Conservation (phyloP, 2,888 invertebrate genomes). For the Cephus sareptanus region DNA sequence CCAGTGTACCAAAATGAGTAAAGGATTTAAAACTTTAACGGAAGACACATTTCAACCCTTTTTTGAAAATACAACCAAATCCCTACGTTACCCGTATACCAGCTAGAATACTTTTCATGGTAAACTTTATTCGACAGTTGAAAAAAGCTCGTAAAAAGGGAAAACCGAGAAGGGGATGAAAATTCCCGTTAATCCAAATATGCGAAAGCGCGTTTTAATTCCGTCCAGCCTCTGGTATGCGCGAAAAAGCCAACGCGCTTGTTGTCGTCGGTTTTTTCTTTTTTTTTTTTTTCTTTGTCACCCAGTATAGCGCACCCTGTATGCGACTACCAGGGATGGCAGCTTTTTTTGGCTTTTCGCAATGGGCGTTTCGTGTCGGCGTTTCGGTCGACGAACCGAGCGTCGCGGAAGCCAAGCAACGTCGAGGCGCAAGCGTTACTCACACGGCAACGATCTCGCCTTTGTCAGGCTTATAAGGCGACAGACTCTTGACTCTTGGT, state of each 20-base stretch:
- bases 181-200: background rate
- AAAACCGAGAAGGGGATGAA: background rate
- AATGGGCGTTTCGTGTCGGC: background rate
- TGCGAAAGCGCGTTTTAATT: background rate
- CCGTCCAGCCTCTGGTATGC: background rate
- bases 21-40: background rate
- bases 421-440: background rate
- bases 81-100: background rate
- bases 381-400: background rate
- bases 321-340: background rate
- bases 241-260: background rate
- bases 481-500: background rate
- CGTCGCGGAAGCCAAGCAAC: background rate
- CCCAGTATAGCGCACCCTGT: background rate
- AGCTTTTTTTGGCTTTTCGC: conserved; percentile 5
- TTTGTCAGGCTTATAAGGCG: background rate
- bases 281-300: conserved; percentile 1
- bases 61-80: background rate
- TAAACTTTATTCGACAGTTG: background rate
- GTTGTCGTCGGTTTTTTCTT: background rate
- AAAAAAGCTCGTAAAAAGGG: background rate
- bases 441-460: background rate
- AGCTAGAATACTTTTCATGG: background rate
- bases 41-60: background rate
- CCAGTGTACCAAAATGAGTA: background rate